phyloP scores from a whole-genome alignment of 2,113 vertebrate species.

The Puma concolor region DNA sequence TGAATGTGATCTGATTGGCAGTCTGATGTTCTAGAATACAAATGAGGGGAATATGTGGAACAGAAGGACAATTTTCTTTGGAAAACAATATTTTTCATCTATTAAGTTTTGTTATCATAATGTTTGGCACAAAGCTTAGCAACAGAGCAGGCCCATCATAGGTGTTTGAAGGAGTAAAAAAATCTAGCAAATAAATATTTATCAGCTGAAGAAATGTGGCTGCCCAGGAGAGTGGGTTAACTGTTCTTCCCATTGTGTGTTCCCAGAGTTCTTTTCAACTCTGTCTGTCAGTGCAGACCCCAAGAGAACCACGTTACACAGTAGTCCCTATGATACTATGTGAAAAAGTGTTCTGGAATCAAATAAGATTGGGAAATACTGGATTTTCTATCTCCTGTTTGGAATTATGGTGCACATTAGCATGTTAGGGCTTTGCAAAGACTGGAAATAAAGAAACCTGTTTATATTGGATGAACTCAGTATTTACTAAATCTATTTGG shows the following conservation, averaged over 20 bases:
- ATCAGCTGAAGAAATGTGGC: background rate
- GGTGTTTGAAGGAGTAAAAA: background rate
- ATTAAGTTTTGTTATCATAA: background rate
- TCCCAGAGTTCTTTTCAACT: background rate
- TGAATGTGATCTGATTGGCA: background rate
- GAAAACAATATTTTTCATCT: background rate
- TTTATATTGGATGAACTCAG: background rate
- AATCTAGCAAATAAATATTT: background rate
- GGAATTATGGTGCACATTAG: background rate
- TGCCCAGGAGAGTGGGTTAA: background rate
- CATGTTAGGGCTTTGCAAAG: background rate
- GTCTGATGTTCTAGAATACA: background rate
- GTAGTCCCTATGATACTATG: fast-evolving
- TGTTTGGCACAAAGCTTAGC: background rate
- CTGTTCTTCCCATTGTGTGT: background rate
- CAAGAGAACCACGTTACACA: background rate
- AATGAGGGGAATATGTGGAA: background rate
- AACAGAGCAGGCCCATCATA: background rate
- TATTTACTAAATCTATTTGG: background rate
- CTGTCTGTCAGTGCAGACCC: background rate
- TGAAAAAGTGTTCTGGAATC: background rate
- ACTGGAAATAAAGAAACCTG: background rate
- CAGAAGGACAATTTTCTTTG: background rate
- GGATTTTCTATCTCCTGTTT: background rate
- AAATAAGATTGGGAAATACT: background rate